A percentile compares a stretch with the other conserved stretches of the same genome.
phyloP scores from a whole-genome alignment of 2,888 invertebrate genomes.

The Brassicogethes aeneus region DNA sequence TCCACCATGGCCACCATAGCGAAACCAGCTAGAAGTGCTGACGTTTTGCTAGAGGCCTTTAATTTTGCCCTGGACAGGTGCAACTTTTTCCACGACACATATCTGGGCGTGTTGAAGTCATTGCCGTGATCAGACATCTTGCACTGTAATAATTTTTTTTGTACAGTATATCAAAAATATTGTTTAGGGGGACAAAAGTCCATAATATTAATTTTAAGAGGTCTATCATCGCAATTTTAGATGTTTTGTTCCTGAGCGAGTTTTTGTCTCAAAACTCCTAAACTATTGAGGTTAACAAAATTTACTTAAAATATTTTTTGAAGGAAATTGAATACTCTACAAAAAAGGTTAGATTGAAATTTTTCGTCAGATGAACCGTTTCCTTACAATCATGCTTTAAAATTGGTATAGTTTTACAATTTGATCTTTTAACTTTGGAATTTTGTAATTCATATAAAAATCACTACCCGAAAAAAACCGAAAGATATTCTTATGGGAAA shows the following conservation, averaged over 20 bases:
- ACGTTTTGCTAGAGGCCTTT: constrained; percentile 96
- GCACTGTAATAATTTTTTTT: constrained; percentile 19
- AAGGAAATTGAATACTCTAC: not conserved
- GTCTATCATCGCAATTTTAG: not conserved
- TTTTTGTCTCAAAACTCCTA: not conserved
- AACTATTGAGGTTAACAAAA: not conserved
- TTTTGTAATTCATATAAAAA: too few species aligned
- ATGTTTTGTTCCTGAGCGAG: not conserved
- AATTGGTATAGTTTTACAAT: too few species aligned
- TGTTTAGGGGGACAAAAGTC: too few species aligned
- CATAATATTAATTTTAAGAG: not conserved
- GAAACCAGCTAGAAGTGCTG: constrained; percentile 92
- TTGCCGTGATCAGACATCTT: constrained; percentile 68
- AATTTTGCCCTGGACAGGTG: constrained; percentile 95
- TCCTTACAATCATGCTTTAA: too few species aligned
- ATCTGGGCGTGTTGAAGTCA: constrained; percentile 76
- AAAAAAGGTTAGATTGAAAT: too few species aligned
- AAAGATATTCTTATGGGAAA: too few species aligned
- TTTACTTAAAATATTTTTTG: not conserved
- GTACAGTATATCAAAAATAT: too few species aligned
- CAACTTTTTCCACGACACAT: constrained; percentile 80
- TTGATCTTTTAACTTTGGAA: too few species aligned
- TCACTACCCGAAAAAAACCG: too few species aligned
- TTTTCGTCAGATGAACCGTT: too few species aligned
- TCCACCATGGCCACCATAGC: constrained; percentile 99